Base-by-base conservation (phyloP, 2,113 vertebrate species). In the Diphyllodes magnificus region DNA sequence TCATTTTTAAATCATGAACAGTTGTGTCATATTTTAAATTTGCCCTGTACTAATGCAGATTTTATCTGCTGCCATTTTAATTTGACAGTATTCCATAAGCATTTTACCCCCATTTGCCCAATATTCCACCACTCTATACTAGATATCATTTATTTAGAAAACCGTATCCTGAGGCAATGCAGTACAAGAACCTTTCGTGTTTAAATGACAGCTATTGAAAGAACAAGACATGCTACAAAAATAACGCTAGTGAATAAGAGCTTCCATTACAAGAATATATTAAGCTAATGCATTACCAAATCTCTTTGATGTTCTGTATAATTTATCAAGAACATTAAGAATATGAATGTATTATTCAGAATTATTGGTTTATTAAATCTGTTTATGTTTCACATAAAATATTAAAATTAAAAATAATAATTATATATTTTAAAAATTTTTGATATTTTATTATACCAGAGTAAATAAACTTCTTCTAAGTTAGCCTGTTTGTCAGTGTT, bases 131-230 rank as follows among this genome's bases (percentile, higher is more conserved):
- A 91, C 24, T 89, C 86, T 82, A 83, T 54, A 76, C 39, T 90
- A 64, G 37, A 33, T 83, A 97, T 96, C 8, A 97, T 92, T 97
- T 97, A 97, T 97, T 97, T 96, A 97, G 95, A 88, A 97, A 95
- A 94, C 18, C 59, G 57, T 97, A 92, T 86, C 96, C 93, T 95
- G 65, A 95, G 95, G 94, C 94, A 92, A 73, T 81, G 19, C 42
- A 93, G 80, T 82, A 86, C 40, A 92, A 78, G 85, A 96, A 95
- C 33, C 56, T 94, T 96, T 97, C 88, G 95, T 82, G 81, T 95
- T 98, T 95, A 97, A 97, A 95, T 97, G 95, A 96, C 83, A 94
- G 54, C 89, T 95, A 89, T 94, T 87, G 85, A 94, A 95, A 65
- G 87, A 97, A 93, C 64, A 96, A 96, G 92, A 91, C 24, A 45